Evolutionary conservation across 2,888 invertebrate species (phyloP), one percentile per base, ranked within the genome.

Genomic region (Polydesmus complanatus): DNA sequence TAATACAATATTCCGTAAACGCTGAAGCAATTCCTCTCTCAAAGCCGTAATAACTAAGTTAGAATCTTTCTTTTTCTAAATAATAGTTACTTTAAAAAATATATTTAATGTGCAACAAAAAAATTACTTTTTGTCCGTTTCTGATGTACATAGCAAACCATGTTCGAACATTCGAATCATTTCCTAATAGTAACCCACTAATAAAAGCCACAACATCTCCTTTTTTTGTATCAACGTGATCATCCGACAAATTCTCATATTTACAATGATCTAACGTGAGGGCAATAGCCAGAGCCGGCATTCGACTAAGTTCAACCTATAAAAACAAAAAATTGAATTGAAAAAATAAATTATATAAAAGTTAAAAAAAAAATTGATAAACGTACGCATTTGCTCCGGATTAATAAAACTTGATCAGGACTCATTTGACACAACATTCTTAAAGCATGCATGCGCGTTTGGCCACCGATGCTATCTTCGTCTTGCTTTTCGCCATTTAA

Each of bases 101-200:
- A n/a, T 21, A 55, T 18, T 26, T 27, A 27, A 25, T n/a, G 25
- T 48, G 5, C n/a, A 11, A 22, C 49, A n/a, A n/a, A n/a, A n/a
- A n/a, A n/a, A 58, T 61, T 65, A 73, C 73, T 73, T 88, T 88
- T 69, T 91, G 90, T 0, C 88, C 86, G 67, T 86, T 88, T 61
- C 93, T 82, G 54, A 95, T 83, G 70, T 91, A 95, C 69, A 88
- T 81, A 1, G 92, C 90, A 73, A 95, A 92, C 95, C 95, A 96
- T 60, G 85, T 86, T 69, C 94, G 80, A 2, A 90, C 85, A 65
- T 85, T 83, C 71, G 88, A 88, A 74, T 95, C 94, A 69, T 87
- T 90, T 19, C 95, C 93, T 53, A 96, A 78, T 62, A 93, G 75
- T 57, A 95, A 78, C 3, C 95, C 92, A 51, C 92, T 91, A 63